Evolutionary conservation across 1,140 invertebrate species (phyloP).

Genomic region (Drosophila persimilis): DNA sequence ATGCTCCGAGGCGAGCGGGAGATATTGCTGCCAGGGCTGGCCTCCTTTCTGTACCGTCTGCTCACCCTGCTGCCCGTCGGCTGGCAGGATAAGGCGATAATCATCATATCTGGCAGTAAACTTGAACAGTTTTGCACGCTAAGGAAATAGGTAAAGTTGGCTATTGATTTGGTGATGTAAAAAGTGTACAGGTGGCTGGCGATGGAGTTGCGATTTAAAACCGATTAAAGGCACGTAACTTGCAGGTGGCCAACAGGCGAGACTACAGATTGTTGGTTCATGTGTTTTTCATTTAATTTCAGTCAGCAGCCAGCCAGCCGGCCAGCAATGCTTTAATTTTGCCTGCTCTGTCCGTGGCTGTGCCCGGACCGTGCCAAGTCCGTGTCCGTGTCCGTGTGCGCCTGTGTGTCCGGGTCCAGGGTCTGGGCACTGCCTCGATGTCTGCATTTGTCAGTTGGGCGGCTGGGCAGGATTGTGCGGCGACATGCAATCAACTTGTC

Average conservation of each 20-base stretch:
- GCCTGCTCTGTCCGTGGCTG: neutral
- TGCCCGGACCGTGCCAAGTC: neutral
- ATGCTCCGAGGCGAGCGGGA: constrained; percentile 55
- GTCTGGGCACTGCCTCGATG: constrained; percentile 31
- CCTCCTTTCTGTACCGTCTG: constrained; percentile 5
- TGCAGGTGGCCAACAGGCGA: constrained; percentile 4
- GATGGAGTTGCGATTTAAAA: constrained; percentile 8
- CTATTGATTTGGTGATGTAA: neutral
- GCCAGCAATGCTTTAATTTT: constrained; percentile 22
- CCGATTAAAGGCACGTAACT: constrained; percentile 34
- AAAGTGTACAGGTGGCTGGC: constrained; percentile 5
- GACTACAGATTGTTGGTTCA: constrained; percentile 11
- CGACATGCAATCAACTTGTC: constrained; percentile 72
- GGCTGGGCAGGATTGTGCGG: constrained; percentile 13
- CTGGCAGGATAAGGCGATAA: constrained; percentile 33
- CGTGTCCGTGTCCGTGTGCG: constrained; percentile 2
- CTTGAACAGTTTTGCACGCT: constrained; percentile 12
- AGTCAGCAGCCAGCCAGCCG: constrained; percentile 1
- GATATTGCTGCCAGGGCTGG: constrained; percentile 35
- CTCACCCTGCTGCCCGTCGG: constrained; percentile 23
- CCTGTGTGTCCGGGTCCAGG: neutral
- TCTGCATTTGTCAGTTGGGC: constrained; percentile 53
- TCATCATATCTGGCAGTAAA: neutral
- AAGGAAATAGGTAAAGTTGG: neutral
- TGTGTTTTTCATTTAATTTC: constrained; percentile 38